Conservation (phyloP, 1,140 invertebrate genomes). For the Eumaeus atala region DNA sequence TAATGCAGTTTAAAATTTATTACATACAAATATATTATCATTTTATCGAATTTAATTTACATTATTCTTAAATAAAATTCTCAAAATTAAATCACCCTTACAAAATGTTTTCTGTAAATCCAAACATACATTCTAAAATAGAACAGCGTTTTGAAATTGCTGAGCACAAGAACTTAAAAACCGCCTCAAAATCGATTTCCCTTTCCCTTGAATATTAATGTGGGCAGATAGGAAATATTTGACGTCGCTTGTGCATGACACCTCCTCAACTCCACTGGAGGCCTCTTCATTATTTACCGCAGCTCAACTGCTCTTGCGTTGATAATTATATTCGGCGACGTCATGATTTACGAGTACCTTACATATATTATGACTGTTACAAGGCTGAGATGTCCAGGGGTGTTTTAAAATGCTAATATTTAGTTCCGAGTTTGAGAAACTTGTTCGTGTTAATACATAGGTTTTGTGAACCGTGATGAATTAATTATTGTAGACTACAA, state of each 20-base stretch:
- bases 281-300: slow-evolving; percentile 15
- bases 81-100: too few relatives aligned
- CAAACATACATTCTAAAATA: too few relatives aligned
- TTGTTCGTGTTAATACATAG: too few relatives aligned
- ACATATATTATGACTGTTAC: slow-evolving; percentile 5
- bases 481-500: too few relatives aligned
- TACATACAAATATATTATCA: too few relatives aligned
- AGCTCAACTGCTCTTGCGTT: slow-evolving; percentile 8
- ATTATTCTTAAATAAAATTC: too few relatives aligned
- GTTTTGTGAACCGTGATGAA: too few relatives aligned
- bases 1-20: too few relatives aligned
- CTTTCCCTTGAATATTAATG: slow-evolving; percentile 7
- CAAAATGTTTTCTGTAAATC: too few relatives aligned
- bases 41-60: too few relatives aligned
- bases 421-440: neutral
- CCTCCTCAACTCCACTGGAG: slow-evolving; percentile 10
- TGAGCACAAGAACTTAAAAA: slow-evolving; percentile 6
- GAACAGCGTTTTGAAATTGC: neutral
- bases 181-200: slow-evolving; percentile 7
- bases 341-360: neutral
- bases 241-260: slow-evolving; percentile 7
- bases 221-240: slow-evolving; percentile 15
- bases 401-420: slow-evolving; percentile 7
- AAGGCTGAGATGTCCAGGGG: neutral
- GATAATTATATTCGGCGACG: slow-evolving; percentile 16